Evolutionary conservation across 2,888 invertebrate genomes (phyloP), one percentile per base, ranked within the genome.

Genomic region (Meta bourneti): DNA sequence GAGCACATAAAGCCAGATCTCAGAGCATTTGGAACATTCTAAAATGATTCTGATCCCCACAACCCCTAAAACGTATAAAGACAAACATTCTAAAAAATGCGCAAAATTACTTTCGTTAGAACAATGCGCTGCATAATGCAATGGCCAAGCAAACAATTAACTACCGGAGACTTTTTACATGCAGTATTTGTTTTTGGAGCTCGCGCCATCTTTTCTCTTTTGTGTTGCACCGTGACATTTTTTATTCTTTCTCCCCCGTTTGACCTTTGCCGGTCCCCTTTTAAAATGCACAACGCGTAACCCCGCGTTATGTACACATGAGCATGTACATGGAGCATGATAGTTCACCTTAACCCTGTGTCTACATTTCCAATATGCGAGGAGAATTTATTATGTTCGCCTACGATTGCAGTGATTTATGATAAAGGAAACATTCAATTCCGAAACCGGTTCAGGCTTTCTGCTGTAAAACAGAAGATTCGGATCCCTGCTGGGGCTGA

Each of bases 361-460:
- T 34, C 34, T 34, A 34, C 34, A 61, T 16, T 16, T 61, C 61
- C 61, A 61, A 61, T 61, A 61, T 61, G 11, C 61, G 0, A 9
- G 8, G 61, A 61, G 61, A 61, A 61, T 61, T 72, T 9, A 72
- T 72, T 20, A 72, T 34, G 19, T 19, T 72, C 72, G 72, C 72
- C 72, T 72, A 72, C 72, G 19, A 34, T 79, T 5, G 20, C 79
- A 19, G 51, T 13, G 71, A 81, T 81, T 71, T 81, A 81, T 71
- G 81, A 81, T 49, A 19, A 61, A 81, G 71, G 81, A 81, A 81
- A 81, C 81, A n/a, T 34, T 7, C 13, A 16, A 20, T 79, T 79
- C 19, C 20, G 49, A 13, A 81, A 81, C 81, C 81, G 81, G 81
- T 81, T 79, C 20, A 61, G 61, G 4, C 34, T 34, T 34, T 34